Evolutionary conservation across 2,888 invertebrate genomes (phyloP).

Genomic region (Thera obeliscata): DNA sequence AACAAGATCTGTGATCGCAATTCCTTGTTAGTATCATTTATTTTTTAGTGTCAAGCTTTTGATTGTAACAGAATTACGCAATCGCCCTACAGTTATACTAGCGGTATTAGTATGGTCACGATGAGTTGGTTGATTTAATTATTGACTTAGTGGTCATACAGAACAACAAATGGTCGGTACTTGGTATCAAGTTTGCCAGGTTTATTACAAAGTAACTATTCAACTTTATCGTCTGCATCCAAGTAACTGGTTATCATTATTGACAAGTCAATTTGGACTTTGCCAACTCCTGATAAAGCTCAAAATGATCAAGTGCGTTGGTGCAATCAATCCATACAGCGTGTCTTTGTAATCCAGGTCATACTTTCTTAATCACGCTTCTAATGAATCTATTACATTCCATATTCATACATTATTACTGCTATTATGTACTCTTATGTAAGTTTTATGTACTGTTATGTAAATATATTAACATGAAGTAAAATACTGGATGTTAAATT

Average conservation of each 20-base stretch:
- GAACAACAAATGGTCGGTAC: neutral
- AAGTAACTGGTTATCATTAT: slow-evolving; percentile 23
- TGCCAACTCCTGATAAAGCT: slow-evolving; percentile 27
- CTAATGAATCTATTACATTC: slow-evolving; percentile 42
- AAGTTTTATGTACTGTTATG: slow-evolving; percentile 45
- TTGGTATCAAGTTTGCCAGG: slow-evolving; percentile 1
- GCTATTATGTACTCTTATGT: slow-evolving; percentile 44
- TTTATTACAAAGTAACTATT: slow-evolving; percentile 13
- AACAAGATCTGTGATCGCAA: no score
- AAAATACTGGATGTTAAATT: slow-evolving; percentile 60
- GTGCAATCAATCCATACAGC: slow-evolving; percentile 33
- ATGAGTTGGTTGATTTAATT: no score
- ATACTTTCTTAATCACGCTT: slow-evolving; percentile 47
- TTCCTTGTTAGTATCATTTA: no score
- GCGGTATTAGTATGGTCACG: no score
- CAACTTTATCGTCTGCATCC: slow-evolving; percentile 16
- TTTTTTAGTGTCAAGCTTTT: no score
- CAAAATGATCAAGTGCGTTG: slow-evolving; percentile 27
- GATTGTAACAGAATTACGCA: no score
- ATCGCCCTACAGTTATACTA: no score
- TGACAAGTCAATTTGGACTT: slow-evolving; percentile 30
- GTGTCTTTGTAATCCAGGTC: slow-evolving; percentile 35
- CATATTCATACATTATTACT: slow-evolving; percentile 40
- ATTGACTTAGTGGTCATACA: neutral
- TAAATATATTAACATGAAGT: slow-evolving; percentile 44